Base-by-base conservation (phyloP, 2,113 vertebrate species). In the Neodontobutis hainanensis region DNA sequence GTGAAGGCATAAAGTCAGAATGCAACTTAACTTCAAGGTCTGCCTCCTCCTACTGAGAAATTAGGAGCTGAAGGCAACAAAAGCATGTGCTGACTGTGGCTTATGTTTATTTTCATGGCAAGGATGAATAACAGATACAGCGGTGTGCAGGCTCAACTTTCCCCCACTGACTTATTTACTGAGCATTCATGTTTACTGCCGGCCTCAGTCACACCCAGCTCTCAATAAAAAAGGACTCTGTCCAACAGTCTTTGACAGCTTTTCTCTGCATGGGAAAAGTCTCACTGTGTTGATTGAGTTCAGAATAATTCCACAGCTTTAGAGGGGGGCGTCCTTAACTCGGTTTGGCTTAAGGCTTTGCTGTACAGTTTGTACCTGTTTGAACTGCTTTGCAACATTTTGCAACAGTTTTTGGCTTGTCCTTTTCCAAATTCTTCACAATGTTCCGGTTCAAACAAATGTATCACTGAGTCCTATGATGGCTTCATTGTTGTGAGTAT, bases 131-230 rank as follows among this genome's bases (percentile, higher is more conserved):
- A 68, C 62, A 82, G 68, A 70, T 53, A 57, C 6, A 27, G 19
- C 19, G 19, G 19, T 3, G 3, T 27, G 19, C 19, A 27, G 50
- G 34, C 46, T 68, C 56, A 85, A 75, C 78, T 78, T 80, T 82
- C 73, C 52, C 81, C 78, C 40, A 73, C 55, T 80, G 68, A 70
- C 75, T 73, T 62, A 66, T 71, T 69, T 65, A 56, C 60, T 0
- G 11, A 47, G 35, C 3, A 27, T 68, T 55, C 47, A 35, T 64
- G 45, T 60, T 44, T 16, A 2, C 64, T 66, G 65, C 7, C 45
- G 35, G 47, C 55, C 44, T 55, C 36, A 15, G 27, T 69, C 67
- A 72, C 63, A 59, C 71, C 56, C 48, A 8, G 19, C 27, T 10
- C 42, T 48, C 53, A 50, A 10, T 36, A 14, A 27, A 27, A 27